Percentiles rank a stretch among this genome's conserved stretches.
phyloP scores from a whole-genome alignment of 2,888 invertebrate species.

The Drosophila affinis region DNA sequence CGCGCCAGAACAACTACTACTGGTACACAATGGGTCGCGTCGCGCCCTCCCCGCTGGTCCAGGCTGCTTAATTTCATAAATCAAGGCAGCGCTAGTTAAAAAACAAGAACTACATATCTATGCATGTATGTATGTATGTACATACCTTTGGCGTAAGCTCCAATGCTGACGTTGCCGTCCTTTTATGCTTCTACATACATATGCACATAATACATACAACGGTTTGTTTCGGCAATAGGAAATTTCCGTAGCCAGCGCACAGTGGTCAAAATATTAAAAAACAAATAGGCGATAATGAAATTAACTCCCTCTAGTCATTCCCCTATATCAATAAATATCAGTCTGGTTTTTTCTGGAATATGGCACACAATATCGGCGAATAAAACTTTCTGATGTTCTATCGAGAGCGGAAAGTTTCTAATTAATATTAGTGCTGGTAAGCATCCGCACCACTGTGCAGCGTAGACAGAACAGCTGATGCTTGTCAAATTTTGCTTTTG shows the following conservation, averaged over 20 bases:
- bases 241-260: constrained; percentile 61
- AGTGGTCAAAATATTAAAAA: constrained; percentile 13
- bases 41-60: constrained; percentile 16
- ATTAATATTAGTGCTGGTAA: background rate
- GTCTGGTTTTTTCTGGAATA: background rate
- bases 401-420: background rate
- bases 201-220: background rate
- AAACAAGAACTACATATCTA: constrained; percentile 38
- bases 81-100: constrained; percentile 49
- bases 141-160: background rate
- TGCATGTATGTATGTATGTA: background rate
- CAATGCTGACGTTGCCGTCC: constrained; percentile 1
- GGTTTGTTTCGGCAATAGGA: constrained; percentile 53
- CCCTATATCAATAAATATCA: background rate
- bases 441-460: constrained; percentile 27
- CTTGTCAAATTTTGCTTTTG: constrained; percentile 58
- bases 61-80: constrained; percentile 44
- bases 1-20: constrained; percentile 10
- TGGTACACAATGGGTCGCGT: constrained; percentile 32
- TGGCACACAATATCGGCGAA: background rate
- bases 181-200: background rate
- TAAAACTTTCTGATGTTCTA: background rate
- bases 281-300: background rate
- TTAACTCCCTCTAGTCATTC: background rate
- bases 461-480: constrained; percentile 67